phyloP scores from a whole-genome alignment of 2,113 vertebrate species.

The Sander lucioperca region DNA sequence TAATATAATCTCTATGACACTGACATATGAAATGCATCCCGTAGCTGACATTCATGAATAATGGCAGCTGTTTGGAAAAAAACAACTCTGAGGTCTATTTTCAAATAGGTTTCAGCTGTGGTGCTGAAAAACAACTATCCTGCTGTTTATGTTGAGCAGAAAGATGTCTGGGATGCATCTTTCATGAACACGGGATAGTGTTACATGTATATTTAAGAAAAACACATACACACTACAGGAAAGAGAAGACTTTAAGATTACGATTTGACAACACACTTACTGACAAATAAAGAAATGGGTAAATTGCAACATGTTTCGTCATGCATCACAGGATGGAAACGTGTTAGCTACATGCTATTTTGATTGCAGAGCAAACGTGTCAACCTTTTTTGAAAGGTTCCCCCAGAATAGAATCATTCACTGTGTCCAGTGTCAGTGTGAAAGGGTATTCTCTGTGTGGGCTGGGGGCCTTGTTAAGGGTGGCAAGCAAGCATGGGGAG shows the following conservation, averaged over 20 bases:
- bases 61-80: slow-evolving; percentile 73
- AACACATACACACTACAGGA: slow-evolving; percentile 14
- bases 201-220: slow-evolving; percentile 43
- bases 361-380: slow-evolving; percentile 18
- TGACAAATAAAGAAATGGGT: slow-evolving; percentile 26
- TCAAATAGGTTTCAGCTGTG: slow-evolving; percentile 71
- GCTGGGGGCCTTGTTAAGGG: slow-evolving; percentile 47
- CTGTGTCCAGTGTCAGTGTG: slow-evolving; percentile 28
- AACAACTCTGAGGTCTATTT: slow-evolving; percentile 73
- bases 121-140: slow-evolving; percentile 57
- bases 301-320: slow-evolving; percentile 51
- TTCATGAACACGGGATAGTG: slow-evolving; percentile 42
- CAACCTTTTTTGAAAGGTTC: background rate
- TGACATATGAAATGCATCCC: slow-evolving; percentile 75
- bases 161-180: slow-evolving; percentile 47
- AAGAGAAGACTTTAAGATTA: background rate
- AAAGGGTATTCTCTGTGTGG: slow-evolving; percentile 44
- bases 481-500: slow-evolving; percentile 9
- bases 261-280: background rate
- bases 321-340: slow-evolving; percentile 32
- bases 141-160: slow-evolving; percentile 51
- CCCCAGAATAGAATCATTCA: slow-evolving; percentile 20
- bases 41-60: slow-evolving; percentile 78
- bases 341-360: slow-evolving; percentile 36
- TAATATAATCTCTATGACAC: slow-evolving; percentile 77